Evolutionary conservation across 64 coral and sea anemone genomes (phyloP), one percentile per base, ranked within the genome.

Genomic region (Actinia tenebrosa): DNA sequence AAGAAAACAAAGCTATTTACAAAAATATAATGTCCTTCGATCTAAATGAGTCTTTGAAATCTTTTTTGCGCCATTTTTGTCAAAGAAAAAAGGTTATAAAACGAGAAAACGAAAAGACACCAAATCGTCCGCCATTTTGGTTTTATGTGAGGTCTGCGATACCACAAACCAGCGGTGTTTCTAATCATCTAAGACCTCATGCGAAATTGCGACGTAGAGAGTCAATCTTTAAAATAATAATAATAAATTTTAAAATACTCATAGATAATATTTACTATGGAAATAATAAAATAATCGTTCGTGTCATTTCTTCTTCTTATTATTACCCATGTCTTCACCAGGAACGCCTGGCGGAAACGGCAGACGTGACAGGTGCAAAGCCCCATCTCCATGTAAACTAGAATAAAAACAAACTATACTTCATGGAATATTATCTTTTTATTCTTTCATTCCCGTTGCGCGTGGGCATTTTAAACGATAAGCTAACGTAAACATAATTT

Each of bases 1-100:
- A 81, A 81, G 17, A 52, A 81, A 81, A 81, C 77, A 53, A 81
- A 81, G 50, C 79, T 81, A 81, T 47, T 81, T 53, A 81, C 79
- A 81, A 81, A 81, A 18, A 81, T 45, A 14, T 81, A 53, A 81
- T 53, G 53, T 53, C 79, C 79, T 45, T 20, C 15, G 79, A 9
- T 45, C 50, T 53, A 81, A 81, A 81, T 7, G 16, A 81, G 79
- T 18, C 43, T 81, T 4, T 53, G 4, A 16, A 52, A 81, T 81
- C 16, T 20, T 45, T 81, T 16, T 81, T 45, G 22, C 45, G 43
- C 14, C 15, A 1, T 20, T 81, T 81, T 81, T 53, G 17, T 8
- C 7, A 81, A 53, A 45, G 79, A 81, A 50, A 50, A 22, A 81
- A 81, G 18, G 14, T 53, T 13, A 45, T 11, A 81, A 81, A 37